These are phyloP conservation scores for Drosophila mulleri DNA, from an alignment of 2,888 invertebrate genomes.

Conservation along the genomic window DNA sequence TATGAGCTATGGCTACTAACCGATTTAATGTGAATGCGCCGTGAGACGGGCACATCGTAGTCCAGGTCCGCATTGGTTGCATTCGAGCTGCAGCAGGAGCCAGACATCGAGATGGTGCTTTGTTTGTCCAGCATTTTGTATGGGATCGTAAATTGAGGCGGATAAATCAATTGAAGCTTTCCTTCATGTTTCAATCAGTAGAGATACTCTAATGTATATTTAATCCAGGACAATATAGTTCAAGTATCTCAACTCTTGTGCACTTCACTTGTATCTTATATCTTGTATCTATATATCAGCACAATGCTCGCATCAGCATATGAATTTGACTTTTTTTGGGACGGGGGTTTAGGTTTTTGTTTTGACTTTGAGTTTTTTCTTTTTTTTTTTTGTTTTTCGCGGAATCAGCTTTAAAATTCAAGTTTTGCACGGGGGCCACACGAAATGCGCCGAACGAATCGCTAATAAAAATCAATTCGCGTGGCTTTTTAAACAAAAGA, in stretches of 20 bases:
- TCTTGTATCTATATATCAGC: slow-evolving; percentile 37
- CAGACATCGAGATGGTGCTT: slow-evolving; percentile 60
- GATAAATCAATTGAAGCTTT: not conserved
- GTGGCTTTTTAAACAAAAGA: slow-evolving; percentile 52
- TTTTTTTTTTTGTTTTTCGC: slow-evolving; percentile 53
- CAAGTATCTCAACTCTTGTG: slow-evolving; percentile 74
- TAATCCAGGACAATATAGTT: slow-evolving; percentile 84
- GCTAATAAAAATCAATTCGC: slow-evolving; percentile 55
- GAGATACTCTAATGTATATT: slow-evolving; percentile 81
- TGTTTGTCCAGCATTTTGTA: slow-evolving; percentile 81
- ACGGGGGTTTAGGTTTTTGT: slow-evolving; percentile 23
- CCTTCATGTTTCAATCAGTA: slow-evolving; percentile 36
- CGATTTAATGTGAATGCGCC: slow-evolving; percentile 81
- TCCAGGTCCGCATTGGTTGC: slow-evolving; percentile 74
- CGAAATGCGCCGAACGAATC: slow-evolving; percentile 45
- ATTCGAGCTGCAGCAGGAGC: slow-evolving; percentile 72
- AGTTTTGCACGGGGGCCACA: slow-evolving; percentile 70
- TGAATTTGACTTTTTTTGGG: slow-evolving; percentile 28
- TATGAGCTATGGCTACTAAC: slow-evolving; percentile 69
- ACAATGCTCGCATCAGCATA: slow-evolving; percentile 54
- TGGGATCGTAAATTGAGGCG: slow-evolving; percentile 1
- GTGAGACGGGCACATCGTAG: slow-evolving; percentile 83
- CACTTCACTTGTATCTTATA: slow-evolving; percentile 43
- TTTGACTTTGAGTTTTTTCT: slow-evolving; percentile 20
- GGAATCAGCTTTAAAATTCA: slow-evolving; percentile 79